These are phyloP conservation scores for Sebastes taczanowskii DNA, from an alignment of 2,797 vertebrate genomes.

Conservation along the genomic window DNA sequence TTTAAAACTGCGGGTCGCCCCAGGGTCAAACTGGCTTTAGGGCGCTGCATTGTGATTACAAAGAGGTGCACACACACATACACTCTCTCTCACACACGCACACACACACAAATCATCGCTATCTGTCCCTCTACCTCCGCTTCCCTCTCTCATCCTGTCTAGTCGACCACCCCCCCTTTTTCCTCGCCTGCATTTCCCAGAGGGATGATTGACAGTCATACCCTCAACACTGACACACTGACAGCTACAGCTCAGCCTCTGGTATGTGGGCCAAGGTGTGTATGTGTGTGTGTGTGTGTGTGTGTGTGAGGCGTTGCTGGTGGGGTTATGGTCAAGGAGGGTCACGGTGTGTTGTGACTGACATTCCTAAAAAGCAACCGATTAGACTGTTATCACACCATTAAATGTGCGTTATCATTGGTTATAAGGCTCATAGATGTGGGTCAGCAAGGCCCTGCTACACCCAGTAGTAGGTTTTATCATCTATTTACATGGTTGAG, in stretches of 20 bases:
- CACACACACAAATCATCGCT: constrained; percentile 44
- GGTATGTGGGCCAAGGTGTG: constrained; percentile 44
- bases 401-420: too few species aligned
- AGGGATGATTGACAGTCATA: constrained; percentile 78
- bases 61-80: constrained; percentile 49
- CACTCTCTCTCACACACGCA: neutral
- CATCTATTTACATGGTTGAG: too few species aligned
- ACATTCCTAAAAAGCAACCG: constrained; percentile 11
- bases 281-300: constrained; percentile 20
- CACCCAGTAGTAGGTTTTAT: too few species aligned
- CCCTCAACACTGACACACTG: constrained; percentile 67
- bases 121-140: constrained; percentile 44
- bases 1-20: constrained; percentile 54
- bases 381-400: too few species aligned
- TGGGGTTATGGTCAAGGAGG: constrained; percentile 62
- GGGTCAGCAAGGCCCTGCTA: too few species aligned
- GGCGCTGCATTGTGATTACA: constrained; percentile 64
- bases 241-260: constrained; percentile 64
- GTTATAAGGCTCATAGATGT: too few species aligned
- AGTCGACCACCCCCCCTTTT: constrained; percentile 19
- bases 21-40: constrained; percentile 72
- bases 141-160: constrained; percentile 50
- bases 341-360: constrained; percentile 61
- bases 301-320: neutral
- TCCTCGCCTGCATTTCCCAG: constrained; percentile 56